phyloP scores from a whole-genome alignment of 2,113 vertebrate genomes.

The Aphelocoma coerulescens region DNA sequence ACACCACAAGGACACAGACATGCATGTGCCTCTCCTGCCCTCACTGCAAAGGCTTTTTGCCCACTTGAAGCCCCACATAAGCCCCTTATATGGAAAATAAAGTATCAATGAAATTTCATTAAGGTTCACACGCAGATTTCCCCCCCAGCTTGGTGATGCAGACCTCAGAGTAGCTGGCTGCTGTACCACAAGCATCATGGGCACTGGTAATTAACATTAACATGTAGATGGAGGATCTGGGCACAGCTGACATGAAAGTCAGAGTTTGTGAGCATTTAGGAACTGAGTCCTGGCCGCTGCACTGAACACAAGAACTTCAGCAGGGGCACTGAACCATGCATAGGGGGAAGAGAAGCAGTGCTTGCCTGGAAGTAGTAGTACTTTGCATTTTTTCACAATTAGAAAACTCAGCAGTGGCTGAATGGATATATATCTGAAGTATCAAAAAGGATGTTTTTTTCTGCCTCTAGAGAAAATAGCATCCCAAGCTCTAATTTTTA shows the following conservation, averaged over 20 bases:
- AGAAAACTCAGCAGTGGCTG: slow-evolving; percentile 16
- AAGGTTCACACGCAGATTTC: fast-evolving
- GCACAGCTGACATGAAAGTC: background rate
- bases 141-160: fast-evolving
- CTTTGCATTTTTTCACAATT: background rate
- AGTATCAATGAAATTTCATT: background rate
- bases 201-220: background rate
- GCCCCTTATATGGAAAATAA: background rate
- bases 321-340: background rate
- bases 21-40: background rate
- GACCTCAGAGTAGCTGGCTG: background rate
- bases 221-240: background rate
- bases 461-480: slow-evolving; percentile 14
- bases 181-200: background rate
- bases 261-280: background rate
- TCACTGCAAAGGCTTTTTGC: background rate
- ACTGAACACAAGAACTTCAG: background rate
- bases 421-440: background rate
- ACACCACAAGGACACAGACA: background rate
- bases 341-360: background rate
- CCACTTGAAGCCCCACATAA: background rate
- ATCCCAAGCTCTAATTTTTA: slow-evolving; percentile 36
- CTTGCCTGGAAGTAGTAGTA: background rate
- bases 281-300: background rate
- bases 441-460: slow-evolving; percentile 8